Evolutionary conservation across 2,797 vertebrate species (phyloP), one percentile per base, ranked within the genome.

Genomic region (Scolopax rusticola): DNA sequence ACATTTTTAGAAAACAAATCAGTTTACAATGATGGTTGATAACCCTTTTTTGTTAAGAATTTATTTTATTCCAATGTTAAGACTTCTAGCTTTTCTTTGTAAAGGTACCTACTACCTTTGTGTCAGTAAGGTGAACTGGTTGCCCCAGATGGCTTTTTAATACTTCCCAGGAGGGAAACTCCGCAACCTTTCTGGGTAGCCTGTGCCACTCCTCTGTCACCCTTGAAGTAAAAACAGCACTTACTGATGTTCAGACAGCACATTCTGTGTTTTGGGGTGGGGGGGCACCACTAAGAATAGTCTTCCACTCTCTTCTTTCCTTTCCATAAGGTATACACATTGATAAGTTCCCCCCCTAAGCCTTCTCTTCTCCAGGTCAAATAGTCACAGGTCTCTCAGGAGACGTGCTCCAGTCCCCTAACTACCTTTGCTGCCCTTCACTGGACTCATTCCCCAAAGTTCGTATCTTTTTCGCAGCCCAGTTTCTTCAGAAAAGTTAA

Each of bases 401-500:
- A 90, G 20, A 60, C 12, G 11, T 75, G 12, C 12, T 61, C 4
- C n/a, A 47, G 51, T 70, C 18, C 9, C 13, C 20, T 64, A 3
- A 3, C 13, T 77, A 19, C 43, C 15, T 51, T 77, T 47, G 13
- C 47, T 81, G 43, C 12, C 27, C 3, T 69, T 94, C 71, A 5
- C 38, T 73, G 41, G 16, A 57, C 23, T 78, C 21, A 11, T 36
- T 89, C 18, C 33, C 11, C 15, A 15, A 53, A 53, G n/a, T 61
- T 43, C 1, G 0, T 68, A 19, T 47, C 43, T 78, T 47, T 68
- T 74, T 79, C 77, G 24, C 45, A 92, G 48, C 17, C 17, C 24
- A 19, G 5, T 63, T 89, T 94, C 67, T 89, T 87, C 81, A 87
- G 20, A 69, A 79, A 47, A 27, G 4, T 82, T 85, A 17, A 38